Conservation (phyloP, 2,113 vertebrate genomes). For the Sinosuthora webbiana region DNA sequence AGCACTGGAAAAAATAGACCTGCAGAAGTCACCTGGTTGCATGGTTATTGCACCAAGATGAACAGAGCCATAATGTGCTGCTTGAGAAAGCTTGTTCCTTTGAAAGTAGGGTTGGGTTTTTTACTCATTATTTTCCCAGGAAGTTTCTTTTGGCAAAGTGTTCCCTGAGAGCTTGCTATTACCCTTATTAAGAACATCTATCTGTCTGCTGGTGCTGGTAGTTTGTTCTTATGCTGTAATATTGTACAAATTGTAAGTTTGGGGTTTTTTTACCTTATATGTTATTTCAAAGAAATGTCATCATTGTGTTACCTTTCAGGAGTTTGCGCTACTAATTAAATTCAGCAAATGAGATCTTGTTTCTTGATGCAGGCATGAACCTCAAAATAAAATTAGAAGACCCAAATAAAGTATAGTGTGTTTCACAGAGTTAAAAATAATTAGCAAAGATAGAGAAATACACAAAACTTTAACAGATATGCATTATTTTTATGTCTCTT, state of each 20-base stretch:
- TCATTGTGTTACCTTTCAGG: neutral
- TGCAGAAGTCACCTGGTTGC: neutral
- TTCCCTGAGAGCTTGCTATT: constrained; percentile 46
- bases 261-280: neutral
- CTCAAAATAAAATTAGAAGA: neutral
- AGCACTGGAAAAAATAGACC: neutral
- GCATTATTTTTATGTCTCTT: neutral
- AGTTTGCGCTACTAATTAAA: neutral
- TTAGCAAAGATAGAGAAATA: neutral
- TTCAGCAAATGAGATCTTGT: neutral
- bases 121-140: constrained; percentile 63
- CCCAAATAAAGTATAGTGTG: neutral
- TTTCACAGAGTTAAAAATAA: neutral
- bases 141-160: constrained; percentile 68
- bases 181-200: constrained; percentile 20
- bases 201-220: neutral
- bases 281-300: neutral
- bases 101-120: neutral
- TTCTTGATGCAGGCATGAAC: neutral
- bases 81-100: neutral
- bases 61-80: neutral
- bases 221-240: neutral
- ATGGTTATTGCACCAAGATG: neutral
- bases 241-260: neutral
- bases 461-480: neutral